phyloP scores from a whole-genome alignment of 2,888 invertebrate genomes.

The Agonopterix alstromeriana region DNA sequence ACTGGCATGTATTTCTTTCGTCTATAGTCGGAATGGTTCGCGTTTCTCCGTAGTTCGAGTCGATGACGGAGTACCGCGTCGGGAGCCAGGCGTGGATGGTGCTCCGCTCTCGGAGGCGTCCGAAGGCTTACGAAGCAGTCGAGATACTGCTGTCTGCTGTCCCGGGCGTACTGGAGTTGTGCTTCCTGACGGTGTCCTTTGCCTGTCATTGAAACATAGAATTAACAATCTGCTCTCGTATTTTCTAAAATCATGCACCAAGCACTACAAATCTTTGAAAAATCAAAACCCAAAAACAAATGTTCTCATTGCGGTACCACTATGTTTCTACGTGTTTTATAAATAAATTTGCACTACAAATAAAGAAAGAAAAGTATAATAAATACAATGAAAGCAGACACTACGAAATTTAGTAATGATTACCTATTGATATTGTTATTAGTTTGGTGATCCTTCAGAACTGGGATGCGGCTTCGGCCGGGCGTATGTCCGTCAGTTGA shows the following conservation, averaged over 20 bases:
- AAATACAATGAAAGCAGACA: slow-evolving; percentile 10
- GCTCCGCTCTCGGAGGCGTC: slow-evolving; percentile 82
- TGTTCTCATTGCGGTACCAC: too few species aligned
- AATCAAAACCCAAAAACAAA: not conserved
- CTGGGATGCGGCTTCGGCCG: slow-evolving; percentile 69
- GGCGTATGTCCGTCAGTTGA: slow-evolving; percentile 70
- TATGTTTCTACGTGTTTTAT: not conserved
- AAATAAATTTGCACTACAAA: not conserved
- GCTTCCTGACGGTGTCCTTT: slow-evolving; percentile 86
- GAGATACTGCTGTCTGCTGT: slow-evolving; percentile 78
- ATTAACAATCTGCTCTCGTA: slow-evolving; percentile 13
- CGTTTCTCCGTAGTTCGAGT: slow-evolving; percentile 71
- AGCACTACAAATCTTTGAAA: slow-evolving; percentile 12
- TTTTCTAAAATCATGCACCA: slow-evolving; percentile 12
- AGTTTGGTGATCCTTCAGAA: slow-evolving; percentile 70
- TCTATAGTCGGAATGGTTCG: slow-evolving; percentile 86
- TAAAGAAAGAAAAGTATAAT: not conserved
- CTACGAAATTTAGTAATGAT: slow-evolving; percentile 23
- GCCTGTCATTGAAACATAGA: slow-evolving; percentile 58
- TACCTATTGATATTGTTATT: slow-evolving; percentile 71
- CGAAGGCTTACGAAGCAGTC: slow-evolving; percentile 80
- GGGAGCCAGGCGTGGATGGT: slow-evolving; percentile 55
- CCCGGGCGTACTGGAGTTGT: slow-evolving; percentile 83
- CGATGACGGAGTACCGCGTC: slow-evolving; percentile 59
- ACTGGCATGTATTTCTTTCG: slow-evolving; percentile 22